Evolutionary conservation across 2,888 invertebrate genomes (phyloP).

Genomic region (Pandemis cinnamomeana): DNA sequence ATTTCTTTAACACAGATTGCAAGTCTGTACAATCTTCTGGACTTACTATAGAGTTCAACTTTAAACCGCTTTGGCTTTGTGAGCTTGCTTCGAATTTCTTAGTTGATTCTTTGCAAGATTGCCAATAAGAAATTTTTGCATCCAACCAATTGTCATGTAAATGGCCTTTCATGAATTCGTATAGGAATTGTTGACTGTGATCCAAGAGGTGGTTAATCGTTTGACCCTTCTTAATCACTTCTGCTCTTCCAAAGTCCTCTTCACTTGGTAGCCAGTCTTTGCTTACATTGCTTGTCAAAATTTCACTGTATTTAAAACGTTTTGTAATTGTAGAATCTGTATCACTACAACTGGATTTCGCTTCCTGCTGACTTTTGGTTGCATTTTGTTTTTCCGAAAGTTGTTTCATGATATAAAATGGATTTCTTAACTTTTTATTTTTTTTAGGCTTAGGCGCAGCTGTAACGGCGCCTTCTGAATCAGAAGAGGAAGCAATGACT

Average conservation of each 20-base stretch:
- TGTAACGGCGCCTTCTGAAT: slow-evolving; percentile 64
- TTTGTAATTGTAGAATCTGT: slow-evolving; percentile 32
- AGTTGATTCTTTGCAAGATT: slow-evolving; percentile 60
- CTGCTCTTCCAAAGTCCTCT: slow-evolving; percentile 70
- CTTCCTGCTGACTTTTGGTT: slow-evolving; percentile 34
- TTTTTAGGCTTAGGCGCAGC: slow-evolving; percentile 48
- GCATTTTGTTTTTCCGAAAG: slow-evolving; percentile 54
- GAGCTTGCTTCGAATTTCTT: slow-evolving; percentile 52
- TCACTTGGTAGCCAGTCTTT: slow-evolving; percentile 65
- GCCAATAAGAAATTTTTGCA: slow-evolving; percentile 65
- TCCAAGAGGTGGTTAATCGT: slow-evolving; percentile 52
- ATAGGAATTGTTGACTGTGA: slow-evolving; percentile 61
- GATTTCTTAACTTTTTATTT: slow-evolving; percentile 68
- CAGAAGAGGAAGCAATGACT: slow-evolving; percentile 67
- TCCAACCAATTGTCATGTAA: slow-evolving; percentile 67
- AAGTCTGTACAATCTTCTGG: slow-evolving; percentile 65
- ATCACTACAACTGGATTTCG: slow-evolving; percentile 13
- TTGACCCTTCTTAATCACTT: slow-evolving; percentile 52
- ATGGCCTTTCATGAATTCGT: slow-evolving; percentile 61
- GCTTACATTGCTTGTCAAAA: slow-evolving; percentile 51
- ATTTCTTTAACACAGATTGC: slow-evolving; percentile 60
- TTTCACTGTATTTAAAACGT: slow-evolving; percentile 47
- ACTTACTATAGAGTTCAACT: slow-evolving; percentile 58
- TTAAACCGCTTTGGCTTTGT: slow-evolving; percentile 46
- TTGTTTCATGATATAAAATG: slow-evolving; percentile 69